Evolutionary conservation across 1,140 invertebrate genomes (phyloP).

Genomic region (Drosophila tani): DNA sequence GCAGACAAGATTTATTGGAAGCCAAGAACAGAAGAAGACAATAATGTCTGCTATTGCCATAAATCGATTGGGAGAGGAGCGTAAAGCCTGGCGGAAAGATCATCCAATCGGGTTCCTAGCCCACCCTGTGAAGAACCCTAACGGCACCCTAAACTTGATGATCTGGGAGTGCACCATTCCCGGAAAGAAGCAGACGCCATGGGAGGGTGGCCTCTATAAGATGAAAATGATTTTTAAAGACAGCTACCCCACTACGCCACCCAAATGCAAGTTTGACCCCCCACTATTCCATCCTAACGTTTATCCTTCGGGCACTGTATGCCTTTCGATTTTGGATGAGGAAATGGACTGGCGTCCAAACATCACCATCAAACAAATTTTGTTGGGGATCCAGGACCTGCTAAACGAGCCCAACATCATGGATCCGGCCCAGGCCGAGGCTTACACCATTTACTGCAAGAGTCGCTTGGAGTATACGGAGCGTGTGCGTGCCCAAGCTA

Average conservation of each 20-base stretch:
- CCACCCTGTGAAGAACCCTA: slow-evolving; percentile 95
- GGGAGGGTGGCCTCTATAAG: slow-evolving; percentile 99
- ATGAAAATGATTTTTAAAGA: slow-evolving; percentile 99
- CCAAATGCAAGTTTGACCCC: slow-evolving; percentile 99
- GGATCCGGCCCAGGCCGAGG: slow-evolving; percentile 99
- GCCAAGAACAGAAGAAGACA: slow-evolving; percentile 19
- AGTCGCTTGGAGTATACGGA: slow-evolving; percentile 99
- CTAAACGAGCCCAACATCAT: slow-evolving; percentile 99
- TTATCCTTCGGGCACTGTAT: no score
- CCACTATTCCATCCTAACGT: slow-evolving; percentile 99
- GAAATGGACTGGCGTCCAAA: slow-evolving; percentile 99
- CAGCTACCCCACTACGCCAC: slow-evolving; percentile 99
- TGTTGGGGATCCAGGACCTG: slow-evolving; percentile 99
- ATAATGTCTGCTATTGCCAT: slow-evolving; percentile 99
- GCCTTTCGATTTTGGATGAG: slow-evolving; percentile 98
- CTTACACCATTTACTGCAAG: slow-evolving; percentile 99
- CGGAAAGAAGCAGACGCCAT: slow-evolving; percentile 98
- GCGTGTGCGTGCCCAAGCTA: slow-evolving; percentile 97
- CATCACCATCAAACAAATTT: slow-evolving; percentile 99
- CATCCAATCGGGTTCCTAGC: slow-evolving; percentile 95
- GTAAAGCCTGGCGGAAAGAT: slow-evolving; percentile 99
- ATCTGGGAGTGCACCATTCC: slow-evolving; percentile 99
- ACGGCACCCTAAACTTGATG: slow-evolving; percentile 98
- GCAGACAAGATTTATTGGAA: neutral
- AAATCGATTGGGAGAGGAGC: slow-evolving; percentile 97